Conservation (phyloP, 2,797 vertebrate species). For the Gymnothorax javanicus region DNA sequence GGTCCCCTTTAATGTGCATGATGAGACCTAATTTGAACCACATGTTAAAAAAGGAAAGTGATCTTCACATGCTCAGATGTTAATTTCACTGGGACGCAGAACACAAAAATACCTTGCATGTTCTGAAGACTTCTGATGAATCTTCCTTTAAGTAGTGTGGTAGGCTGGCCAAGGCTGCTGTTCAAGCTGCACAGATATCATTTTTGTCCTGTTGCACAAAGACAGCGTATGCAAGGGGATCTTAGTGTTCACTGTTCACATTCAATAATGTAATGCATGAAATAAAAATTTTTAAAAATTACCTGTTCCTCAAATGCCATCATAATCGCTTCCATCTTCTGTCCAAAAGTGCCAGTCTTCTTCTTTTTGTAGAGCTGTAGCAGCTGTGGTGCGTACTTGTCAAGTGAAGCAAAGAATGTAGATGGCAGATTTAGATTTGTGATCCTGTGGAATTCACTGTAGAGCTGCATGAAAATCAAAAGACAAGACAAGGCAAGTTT, state of each 20-base stretch:
- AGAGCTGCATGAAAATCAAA: conserved; percentile 43
- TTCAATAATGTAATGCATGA: conserved; percentile 25
- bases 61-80: no score
- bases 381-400: conserved; percentile 38
- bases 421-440: conserved; percentile 36
- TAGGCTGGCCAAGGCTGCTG: conserved; percentile 39
- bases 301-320: conserved; percentile 40
- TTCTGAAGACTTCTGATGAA: conserved; percentile 39
- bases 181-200: conserved; percentile 28
- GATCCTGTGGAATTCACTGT: conserved; percentile 42
- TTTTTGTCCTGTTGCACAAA: conserved; percentile 43
- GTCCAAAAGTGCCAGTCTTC: conserved; percentile 30
- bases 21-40: no score
- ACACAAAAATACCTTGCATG: conserved; percentile 31
- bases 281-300: conserved; percentile 21
- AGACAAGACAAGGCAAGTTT: no score
- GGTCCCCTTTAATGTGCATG: no score
- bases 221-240: neutral
- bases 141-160: conserved; percentile 45
- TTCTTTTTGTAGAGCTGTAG: conserved; percentile 41
- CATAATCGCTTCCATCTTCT: conserved; percentile 32
- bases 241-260: conserved; percentile 13
- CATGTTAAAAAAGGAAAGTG: no score
- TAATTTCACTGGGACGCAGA: neutral
- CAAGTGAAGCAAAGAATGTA: conserved; percentile 37